Percentiles rank a stretch among this genome's conserved stretches.
Evolutionary conservation across 2,888 invertebrate genomes (phyloP).

Genomic region (Drosophila vallismaia): DNA sequence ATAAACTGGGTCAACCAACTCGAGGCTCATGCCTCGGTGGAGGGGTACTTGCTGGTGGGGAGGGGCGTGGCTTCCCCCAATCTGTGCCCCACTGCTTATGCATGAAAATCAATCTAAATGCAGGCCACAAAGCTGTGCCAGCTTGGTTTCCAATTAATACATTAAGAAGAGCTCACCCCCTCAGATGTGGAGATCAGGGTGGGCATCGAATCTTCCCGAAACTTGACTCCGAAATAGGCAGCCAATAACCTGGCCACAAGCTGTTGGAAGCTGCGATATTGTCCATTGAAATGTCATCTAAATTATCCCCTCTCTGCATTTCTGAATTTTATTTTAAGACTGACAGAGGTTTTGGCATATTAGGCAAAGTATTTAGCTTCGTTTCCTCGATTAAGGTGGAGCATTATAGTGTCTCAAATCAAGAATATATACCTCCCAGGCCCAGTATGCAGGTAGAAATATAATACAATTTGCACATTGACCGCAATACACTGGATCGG

Average conservation of each 20-base stretch:
- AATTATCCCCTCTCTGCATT: neutral
- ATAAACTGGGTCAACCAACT: conserved; percentile 49
- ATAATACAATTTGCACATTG: conserved; percentile 65
- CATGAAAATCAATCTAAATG: conserved; percentile 59
- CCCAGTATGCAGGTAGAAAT: conserved; percentile 52
- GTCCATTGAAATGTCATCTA: neutral
- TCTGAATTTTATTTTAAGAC: neutral
- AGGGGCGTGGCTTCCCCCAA: neutral
- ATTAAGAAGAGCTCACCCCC: conserved; percentile 26
- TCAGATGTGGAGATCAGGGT: conserved; percentile 7
- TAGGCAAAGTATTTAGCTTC: no score
- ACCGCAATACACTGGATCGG: conserved; percentile 57
- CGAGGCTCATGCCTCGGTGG: neutral
- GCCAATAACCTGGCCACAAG: conserved; percentile 1
- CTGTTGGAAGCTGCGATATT: neutral
- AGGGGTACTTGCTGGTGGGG: neutral
- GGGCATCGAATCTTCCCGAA: conserved; percentile 11
- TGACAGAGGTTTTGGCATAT: no score
- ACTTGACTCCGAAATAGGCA: neutral
- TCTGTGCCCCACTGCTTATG: conserved; percentile 16
- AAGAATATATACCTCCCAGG: conserved; percentile 14
- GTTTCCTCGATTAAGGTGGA: neutral
- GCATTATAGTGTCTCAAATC: neutral
- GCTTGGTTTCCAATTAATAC: conserved; percentile 50
- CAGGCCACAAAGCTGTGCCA: conserved; percentile 34